A percentile compares a stretch with the other conserved stretches of the same genome.
These are phyloP conservation scores for Antennarius striatus DNA, from an alignment of 2,113 vertebrate genomes.

Conservation along the genomic window DNA sequence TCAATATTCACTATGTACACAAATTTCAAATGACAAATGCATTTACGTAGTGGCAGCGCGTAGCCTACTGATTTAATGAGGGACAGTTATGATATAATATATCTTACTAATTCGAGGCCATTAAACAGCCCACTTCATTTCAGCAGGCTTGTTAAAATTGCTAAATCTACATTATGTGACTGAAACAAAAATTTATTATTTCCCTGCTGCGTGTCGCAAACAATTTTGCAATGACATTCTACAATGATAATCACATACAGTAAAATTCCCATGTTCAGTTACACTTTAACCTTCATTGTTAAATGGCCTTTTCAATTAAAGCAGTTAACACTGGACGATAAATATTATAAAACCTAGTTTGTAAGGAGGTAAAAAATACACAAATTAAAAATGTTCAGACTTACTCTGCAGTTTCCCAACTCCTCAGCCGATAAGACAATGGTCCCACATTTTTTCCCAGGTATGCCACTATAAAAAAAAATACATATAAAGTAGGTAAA, in stretches of 20 bases:
- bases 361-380: conserved; percentile 1
- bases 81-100: conserved; percentile 39
- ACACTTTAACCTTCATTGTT: conserved; percentile 5
- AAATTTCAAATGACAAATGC: conserved; percentile 41
- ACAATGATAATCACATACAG: conserved; percentile 13
- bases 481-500: conserved; percentile 6
- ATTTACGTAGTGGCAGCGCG: conserved; percentile 26
- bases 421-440: conserved; percentile 92
- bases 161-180: conserved; percentile 30
- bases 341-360: conserved; percentile 2
- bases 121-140: conserved; percentile 41
- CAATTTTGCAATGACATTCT: conserved; percentile 15
- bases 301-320: conserved; percentile 21
- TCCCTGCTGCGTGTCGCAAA: conserved; percentile 6
- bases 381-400: conserved; percentile 48
- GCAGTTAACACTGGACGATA: conserved; percentile 9
- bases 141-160: conserved; percentile 24
- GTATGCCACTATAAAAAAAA: conserved; percentile 83
- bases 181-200: conserved; percentile 15
- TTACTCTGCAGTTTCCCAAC: conserved; percentile 93
- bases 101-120: conserved; percentile 30
- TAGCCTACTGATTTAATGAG: conserved; percentile 42
- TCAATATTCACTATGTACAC: conserved; percentile 44
- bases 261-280: conserved; percentile 14
- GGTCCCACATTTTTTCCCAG: conserved; percentile 92